Evolutionary conservation across 2,888 invertebrate species (phyloP).

Genomic region (Erebia palarica): DNA sequence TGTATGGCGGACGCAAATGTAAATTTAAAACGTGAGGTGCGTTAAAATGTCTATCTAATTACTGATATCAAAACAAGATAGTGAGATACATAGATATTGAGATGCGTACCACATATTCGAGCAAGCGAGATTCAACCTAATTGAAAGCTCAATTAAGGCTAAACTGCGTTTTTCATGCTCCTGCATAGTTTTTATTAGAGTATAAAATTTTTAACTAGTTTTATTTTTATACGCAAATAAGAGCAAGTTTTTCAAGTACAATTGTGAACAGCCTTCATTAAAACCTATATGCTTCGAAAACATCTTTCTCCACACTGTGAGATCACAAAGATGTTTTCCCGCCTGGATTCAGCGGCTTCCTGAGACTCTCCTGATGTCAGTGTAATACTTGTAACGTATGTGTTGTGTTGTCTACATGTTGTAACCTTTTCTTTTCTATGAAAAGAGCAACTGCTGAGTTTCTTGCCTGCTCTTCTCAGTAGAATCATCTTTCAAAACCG

Average conservation of each 20-base stretch:
- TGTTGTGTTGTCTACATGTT: too few species aligned
- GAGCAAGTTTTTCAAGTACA: background rate
- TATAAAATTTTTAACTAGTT: background rate
- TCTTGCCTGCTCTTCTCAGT: too few species aligned
- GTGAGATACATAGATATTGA: slow-evolving; percentile 19
- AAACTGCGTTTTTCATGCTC: background rate
- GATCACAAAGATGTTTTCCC: too few species aligned
- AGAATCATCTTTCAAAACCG: too few species aligned
- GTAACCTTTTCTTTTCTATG: too few species aligned
- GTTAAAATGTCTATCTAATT: slow-evolving; percentile 37
- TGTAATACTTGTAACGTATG: too few species aligned
- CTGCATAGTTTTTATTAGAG: slow-evolving; percentile 8
- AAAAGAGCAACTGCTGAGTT: too few species aligned
- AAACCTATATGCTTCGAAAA: too few species aligned
- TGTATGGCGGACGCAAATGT: slow-evolving; percentile 36
- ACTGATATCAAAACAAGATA: slow-evolving; percentile 36
- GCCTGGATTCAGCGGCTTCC: too few species aligned
- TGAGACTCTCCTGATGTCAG: too few species aligned
- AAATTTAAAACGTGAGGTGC: slow-evolving; percentile 36
- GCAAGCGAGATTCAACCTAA: background rate
- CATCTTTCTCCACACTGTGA: too few species aligned
- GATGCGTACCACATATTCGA: background rate
- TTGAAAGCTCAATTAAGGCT: background rate
- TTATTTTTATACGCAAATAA: background rate
- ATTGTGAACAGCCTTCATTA: background rate